Evolutionary conservation across 2,797 vertebrate species (phyloP).

Genomic region (Heliangelus exortis): DNA sequence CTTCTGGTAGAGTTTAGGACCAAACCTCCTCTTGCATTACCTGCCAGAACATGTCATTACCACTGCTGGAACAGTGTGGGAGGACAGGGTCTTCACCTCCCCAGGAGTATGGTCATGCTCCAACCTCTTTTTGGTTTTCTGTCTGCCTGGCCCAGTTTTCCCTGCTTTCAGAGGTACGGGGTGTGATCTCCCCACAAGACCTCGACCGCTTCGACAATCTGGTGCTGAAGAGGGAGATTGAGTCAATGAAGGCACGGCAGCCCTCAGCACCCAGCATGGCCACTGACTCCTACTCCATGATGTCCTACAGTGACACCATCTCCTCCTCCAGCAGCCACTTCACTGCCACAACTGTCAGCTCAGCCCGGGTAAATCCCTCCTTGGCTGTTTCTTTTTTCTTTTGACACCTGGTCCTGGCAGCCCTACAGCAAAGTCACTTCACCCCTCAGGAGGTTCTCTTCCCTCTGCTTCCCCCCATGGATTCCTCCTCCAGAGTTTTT

Average conservation of each 20-base stretch:
- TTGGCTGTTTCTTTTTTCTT: not conserved
- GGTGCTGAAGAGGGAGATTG: conserved; percentile 92
- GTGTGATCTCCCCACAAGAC: conserved; percentile 89
- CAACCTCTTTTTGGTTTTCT: not conserved
- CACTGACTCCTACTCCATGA: conserved; percentile 86
- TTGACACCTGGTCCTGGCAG: not conserved
- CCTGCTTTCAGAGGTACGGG: conserved; percentile 91
- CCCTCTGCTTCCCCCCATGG: accelerated
- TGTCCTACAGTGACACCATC: conserved; percentile 90
- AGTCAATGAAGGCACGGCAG: conserved; percentile 93
- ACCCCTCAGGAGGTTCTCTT: accelerated
- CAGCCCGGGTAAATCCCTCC: conserved; percentile 86
- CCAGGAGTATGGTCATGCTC: not conserved
- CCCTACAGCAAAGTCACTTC: accelerated
- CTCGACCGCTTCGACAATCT: conserved; percentile 91
- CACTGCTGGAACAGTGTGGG: not conserved
- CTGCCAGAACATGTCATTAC: accelerated
- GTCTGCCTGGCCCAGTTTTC: conserved; percentile 85
- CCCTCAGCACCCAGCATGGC: conserved; percentile 70
- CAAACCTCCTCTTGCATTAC: not conserved
- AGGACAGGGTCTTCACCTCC: not conserved
- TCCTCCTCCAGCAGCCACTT: conserved; percentile 93
- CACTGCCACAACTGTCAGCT: conserved; percentile 95
- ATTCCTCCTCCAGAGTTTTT: not conserved
- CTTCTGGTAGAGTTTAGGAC: not conserved